Evolutionary conservation across 2,797 vertebrate genomes (phyloP), one percentile per base, ranked within the genome.

Genomic region (Microctenopoma steveboyesi): DNA sequence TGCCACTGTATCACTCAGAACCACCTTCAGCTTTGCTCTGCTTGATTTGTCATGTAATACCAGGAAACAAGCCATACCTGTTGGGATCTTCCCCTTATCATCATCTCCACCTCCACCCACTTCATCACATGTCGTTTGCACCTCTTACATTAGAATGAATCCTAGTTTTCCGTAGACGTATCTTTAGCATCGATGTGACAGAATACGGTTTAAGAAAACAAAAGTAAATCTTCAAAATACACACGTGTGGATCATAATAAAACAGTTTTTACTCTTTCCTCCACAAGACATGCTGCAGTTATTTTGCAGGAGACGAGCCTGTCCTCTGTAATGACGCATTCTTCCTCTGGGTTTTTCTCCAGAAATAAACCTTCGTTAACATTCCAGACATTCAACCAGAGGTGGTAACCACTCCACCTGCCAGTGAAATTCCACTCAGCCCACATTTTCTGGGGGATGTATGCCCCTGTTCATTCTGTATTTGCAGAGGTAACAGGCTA

Each of bases 371-470:
- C 70, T 78, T 74, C 0, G 40, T 84, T 85, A 72, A 72, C 63
- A 82, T 79, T 84, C 72, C 64, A 79, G 60, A 72, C 84, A 60
- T 58, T 64, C 62, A 22, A 76, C 43, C 58, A 14, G 42, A 55
- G 59, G 62, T 63, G 78, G 79, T 79, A 79, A 78, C 70, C 15
- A 49, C 70, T 69, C 62, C 70, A 54, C 37, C 42, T 66, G 48
- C 42, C 66, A 79, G 84, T 83, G 72, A 81, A 73, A 84, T 81
- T 81, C 81, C 59, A 67, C 62, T 81, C 83, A 78, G 62, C 51
- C 37, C 42, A 60, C 71, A 68, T 76, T 73, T 56, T 74, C 74
- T 49, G 48, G 28, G 70, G 80, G 80, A 64, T 74, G 74, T 75
- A 82, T 70, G 73, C 65, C 58, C 71, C 72, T 76, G 75, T 80